A percentile compares a stretch with the other conserved stretches of the same genome.
phyloP scores from a whole-genome alignment of 2,888 invertebrate species.

The Lithophane ornitopus region DNA sequence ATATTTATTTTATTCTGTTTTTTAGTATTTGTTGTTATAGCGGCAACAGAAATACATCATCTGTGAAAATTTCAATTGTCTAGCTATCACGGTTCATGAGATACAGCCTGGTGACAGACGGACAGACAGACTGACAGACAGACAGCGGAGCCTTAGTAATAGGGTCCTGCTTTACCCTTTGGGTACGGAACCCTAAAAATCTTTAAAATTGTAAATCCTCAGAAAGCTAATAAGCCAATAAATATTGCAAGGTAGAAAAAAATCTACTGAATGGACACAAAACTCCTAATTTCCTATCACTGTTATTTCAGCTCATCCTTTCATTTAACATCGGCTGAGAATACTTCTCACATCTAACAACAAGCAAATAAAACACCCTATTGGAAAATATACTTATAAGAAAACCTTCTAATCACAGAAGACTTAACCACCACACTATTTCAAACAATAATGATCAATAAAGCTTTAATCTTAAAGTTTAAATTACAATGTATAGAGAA shows the following conservation, averaged over 20 bases:
- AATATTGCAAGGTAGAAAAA: not conserved
- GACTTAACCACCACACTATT: conserved; percentile 13
- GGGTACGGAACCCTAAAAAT: no score
- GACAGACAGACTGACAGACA: no score
- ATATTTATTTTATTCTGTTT: no score
- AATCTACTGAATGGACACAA: not conserved
- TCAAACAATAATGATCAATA: conserved; percentile 29
- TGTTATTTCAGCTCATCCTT: conserved; percentile 61
- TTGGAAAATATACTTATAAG: conserved; percentile 53
- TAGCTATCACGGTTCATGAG: no score
- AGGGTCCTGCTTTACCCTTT: no score
- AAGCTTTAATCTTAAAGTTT: not conserved
- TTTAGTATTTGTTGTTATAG: no score
- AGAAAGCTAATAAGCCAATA: not conserved
- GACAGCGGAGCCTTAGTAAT: no score
- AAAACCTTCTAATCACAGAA: conserved; percentile 22
- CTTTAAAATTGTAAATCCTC: not conserved
- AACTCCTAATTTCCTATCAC: conserved; percentile 8
- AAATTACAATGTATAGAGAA: conserved; percentile 23
- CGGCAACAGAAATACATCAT: no score
- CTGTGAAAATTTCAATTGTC: no score
- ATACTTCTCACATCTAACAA: conserved; percentile 44
- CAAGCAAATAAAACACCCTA: conserved; percentile 61
- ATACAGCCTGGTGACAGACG: no score
- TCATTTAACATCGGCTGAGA: conserved; percentile 49